Base-by-base conservation (phyloP, 1,140 invertebrate genomes). In the Arion vulgaris region DNA sequence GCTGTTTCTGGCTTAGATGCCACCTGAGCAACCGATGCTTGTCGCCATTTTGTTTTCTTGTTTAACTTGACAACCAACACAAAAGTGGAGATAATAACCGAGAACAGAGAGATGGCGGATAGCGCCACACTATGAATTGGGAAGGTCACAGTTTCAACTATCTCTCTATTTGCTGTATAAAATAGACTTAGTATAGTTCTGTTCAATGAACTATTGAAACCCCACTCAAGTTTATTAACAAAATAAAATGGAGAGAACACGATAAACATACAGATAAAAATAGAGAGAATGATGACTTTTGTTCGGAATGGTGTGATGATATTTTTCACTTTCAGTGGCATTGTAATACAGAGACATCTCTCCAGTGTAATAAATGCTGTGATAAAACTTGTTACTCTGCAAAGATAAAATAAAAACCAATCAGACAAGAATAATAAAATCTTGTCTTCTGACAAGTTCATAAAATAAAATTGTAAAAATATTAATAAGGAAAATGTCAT, bases 1-100 rank as follows among this genome's bases (percentile, higher is more conserved):
- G 34, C 15, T 34, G 34, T 36, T 34, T 72, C 69, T 32, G 7
- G 9, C 7, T 11, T 72, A 26, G 34, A 38, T 11, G 69, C 69
- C 5, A 15, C 7, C 11, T 69, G 7, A 69, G 66, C 66, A 69
- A 36, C 66, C 11, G 66, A 11, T 17, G 69, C 7, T 72, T 72
- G 9, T 15, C 69, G 69, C 69, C 69, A 72, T 72, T 72, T 72
- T 72, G 69, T 41, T 72, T 72, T 36, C 69, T 36, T 36, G 9
- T 41, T 72, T 17, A 62, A 62, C 5, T 62, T 62, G 26, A 62
- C 26, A 62, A 62, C 26, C 4, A 62, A 5, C 13, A 62, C n/a
- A 15, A 72, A 5, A 7, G 69, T 72, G 69, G 15, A 72, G 34
- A 72, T 19, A 41, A 26, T 26, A 41, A 72, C 69, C 9, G n/a